Conservation (phyloP, 2,888 invertebrate genomes). For the Pyralis farinalis region DNA sequence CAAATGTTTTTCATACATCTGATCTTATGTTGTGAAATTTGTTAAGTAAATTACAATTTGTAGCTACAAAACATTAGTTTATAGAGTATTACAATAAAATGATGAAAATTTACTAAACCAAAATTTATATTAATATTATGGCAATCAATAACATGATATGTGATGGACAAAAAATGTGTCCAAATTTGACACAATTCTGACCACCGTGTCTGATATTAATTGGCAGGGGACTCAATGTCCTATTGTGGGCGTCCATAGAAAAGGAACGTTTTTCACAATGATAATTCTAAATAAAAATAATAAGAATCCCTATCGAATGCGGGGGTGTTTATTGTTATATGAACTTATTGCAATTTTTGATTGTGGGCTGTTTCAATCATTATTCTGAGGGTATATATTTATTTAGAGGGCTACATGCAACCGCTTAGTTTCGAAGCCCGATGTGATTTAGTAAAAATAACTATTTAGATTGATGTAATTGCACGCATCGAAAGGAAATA, state of each 20-base stretch:
- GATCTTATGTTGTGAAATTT: no score
- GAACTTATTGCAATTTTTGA: constrained; percentile 35
- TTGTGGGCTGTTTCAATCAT: constrained; percentile 19
- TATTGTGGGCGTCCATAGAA: constrained; percentile 48
- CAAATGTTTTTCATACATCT: no score
- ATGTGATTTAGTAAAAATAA: no score
- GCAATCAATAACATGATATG: constrained; percentile 33
- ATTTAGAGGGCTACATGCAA: no score
- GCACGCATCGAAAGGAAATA: no score
- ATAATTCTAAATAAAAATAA: constrained; percentile 66
- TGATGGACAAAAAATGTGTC: constrained; percentile 49
- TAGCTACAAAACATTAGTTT: no score
- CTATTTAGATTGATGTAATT: no score
- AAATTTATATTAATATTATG: constrained; percentile 3
- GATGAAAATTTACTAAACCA: no score
- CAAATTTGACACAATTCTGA: constrained; percentile 64
- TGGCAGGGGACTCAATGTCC: constrained; percentile 70
- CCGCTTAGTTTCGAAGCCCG: no score
- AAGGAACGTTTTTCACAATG: constrained; percentile 59
- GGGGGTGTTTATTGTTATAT: constrained; percentile 58
- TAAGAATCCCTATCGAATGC: constrained; percentile 53
- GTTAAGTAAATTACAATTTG: no score
- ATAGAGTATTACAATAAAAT: no score
- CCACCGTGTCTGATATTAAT: constrained; percentile 75
- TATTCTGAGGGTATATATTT: no score